phyloP scores from a whole-genome alignment of 1,140 invertebrate species.

The Psix sp. region DNA sequence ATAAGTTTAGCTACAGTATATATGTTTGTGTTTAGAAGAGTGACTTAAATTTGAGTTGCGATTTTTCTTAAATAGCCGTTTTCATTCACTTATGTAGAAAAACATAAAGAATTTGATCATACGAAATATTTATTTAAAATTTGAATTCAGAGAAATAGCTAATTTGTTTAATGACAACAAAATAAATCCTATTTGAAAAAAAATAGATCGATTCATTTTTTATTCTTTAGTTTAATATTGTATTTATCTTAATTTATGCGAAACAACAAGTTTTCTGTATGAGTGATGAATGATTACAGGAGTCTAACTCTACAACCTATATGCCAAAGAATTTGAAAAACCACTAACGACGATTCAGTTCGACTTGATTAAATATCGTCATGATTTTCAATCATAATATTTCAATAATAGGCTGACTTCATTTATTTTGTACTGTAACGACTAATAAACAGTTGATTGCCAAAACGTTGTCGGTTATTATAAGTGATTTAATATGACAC shows the following conservation, averaged over 20 bases:
- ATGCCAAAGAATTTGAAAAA: constrained; percentile 49
- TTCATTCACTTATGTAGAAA: too few species aligned
- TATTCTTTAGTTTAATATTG: too few species aligned
- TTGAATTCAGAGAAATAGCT: too few species aligned
- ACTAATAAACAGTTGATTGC: constrained; percentile 44
- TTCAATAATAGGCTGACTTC: constrained; percentile 53
- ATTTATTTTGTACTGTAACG: constrained; percentile 50
- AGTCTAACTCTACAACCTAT: constrained; percentile 33
- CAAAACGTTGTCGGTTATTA: constrained; percentile 40
- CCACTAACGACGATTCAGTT: constrained; percentile 25
- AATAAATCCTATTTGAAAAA: too few species aligned
- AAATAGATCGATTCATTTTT: too few species aligned
- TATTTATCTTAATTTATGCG: too few species aligned
- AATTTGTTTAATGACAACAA: too few species aligned
- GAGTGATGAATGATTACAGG: constrained; percentile 12
- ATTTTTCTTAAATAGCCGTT: constrained; percentile 10
- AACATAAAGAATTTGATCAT: too few species aligned
- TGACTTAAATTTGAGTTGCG: constrained; percentile 18
- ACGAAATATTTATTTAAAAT: too few species aligned
- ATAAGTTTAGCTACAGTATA: constrained; percentile 35
- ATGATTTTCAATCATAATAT: constrained; percentile 8
- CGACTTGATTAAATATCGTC: constrained; percentile 28
- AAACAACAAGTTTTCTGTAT: too few species aligned
- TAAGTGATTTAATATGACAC: constrained; percentile 26
- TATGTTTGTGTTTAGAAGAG: constrained; percentile 40